A percentile compares a stretch with the other conserved stretches of the same genome.
phyloP scores from a whole-genome alignment of 1,140 invertebrate genomes.

The Drosophila kepulauana region DNA sequence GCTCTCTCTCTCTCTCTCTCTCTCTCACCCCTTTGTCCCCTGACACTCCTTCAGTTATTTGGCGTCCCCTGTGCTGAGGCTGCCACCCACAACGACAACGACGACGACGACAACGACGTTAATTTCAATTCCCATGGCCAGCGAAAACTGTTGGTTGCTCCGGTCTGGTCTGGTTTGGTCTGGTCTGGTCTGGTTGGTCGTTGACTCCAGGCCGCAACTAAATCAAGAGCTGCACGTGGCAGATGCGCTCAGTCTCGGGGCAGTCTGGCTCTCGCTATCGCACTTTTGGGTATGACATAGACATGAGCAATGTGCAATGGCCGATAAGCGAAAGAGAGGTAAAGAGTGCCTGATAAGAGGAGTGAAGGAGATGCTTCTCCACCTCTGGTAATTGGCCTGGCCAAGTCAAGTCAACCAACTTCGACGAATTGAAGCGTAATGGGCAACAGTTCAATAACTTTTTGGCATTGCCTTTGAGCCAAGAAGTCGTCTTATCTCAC shows the following conservation, averaged over 20 bases:
- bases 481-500: constrained; percentile 29
- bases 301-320: constrained; percentile 76
- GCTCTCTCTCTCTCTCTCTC: neutral
- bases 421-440: constrained; percentile 70
- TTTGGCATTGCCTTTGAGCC: constrained; percentile 59
- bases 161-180: no score
- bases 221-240: constrained; percentile 74
- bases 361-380: no score
- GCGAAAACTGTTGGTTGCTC: constrained; percentile 36
- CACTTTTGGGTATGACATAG: constrained; percentile 57
- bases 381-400: constrained; percentile 60
- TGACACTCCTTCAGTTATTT: neutral
- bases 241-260: constrained; percentile 57
- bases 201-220: constrained; percentile 64
- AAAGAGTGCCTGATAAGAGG: constrained; percentile 57
- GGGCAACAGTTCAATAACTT: constrained; percentile 81
- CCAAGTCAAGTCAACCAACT: constrained; percentile 66
- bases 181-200: constrained; percentile 51
- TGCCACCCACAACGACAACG: constrained; percentile 27
- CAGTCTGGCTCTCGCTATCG: constrained; percentile 25
- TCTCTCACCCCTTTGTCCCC: neutral
- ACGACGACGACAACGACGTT: constrained; percentile 36
- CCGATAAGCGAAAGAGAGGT: constrained; percentile 44
- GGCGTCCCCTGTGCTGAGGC: neutral
- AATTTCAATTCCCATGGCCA: constrained; percentile 68